Evolutionary conservation across 2,113 vertebrate genomes (phyloP), one percentile per base, ranked within the genome.

Genomic region (Sebastes schlegelii): DNA sequence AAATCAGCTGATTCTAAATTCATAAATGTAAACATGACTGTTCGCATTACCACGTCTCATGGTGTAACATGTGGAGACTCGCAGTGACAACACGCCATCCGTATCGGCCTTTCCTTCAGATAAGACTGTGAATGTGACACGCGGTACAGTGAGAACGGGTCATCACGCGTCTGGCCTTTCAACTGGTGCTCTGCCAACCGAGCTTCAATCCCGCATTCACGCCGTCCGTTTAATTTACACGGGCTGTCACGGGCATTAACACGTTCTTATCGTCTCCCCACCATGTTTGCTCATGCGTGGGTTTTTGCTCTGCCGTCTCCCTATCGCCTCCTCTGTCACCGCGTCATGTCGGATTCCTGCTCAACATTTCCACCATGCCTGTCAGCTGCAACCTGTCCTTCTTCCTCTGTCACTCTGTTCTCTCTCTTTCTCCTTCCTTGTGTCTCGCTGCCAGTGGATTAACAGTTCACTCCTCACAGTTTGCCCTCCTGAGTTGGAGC

Each of bases 401-500:
- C 82, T 21, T 71, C 72, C 49, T 70, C 80, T 92, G 62, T 91
- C 85, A 83, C 63, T 79, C 71, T 68, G 13, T 34, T 26, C 52
- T 11, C 55, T 23, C 54, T n/a, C 51, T 77, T 19, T 82, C 67
- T 49, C 17, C 82, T 45, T 66, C 54, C 72, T 70, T 61, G 54
- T 79, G 74, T 82, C 52, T 85, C 6, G 23, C 90, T 90, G 79
- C 88, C 91, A 84, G 84, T 88, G 88, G 88, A 90, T 91, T 87
- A 90, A 65, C 86, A 75, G 80, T 66, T 67, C 75, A 57, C 14
- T 57, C 70, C 75, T 3, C 23, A 34, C 70, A 26, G 43, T 79
- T 76, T 69, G 69, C 80, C 84, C 80, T 75, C 51, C 80, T 77
- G 75, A 74, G 77, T 62, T 77, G 46, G 62, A 26, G 78, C 88